phyloP scores from a whole-genome alignment of 2,888 invertebrate genomes.

The Stomorhina lunata region DNA sequence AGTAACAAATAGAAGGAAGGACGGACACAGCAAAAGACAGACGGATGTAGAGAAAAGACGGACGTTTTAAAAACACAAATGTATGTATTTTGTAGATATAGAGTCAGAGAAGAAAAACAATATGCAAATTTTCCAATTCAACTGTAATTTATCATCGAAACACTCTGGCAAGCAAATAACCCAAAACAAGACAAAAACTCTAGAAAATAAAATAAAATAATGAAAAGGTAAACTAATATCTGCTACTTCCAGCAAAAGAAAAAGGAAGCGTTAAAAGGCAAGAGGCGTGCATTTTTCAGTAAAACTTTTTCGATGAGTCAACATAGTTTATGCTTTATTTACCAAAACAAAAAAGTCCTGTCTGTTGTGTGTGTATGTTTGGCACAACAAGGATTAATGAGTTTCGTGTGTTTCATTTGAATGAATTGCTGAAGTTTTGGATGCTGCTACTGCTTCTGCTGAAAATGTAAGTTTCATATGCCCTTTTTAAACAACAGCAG shows the following conservation, averaged over 20 bases:
- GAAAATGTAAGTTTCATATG: slow-evolving; percentile 19
- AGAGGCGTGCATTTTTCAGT: slow-evolving; percentile 19
- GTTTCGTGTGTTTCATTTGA: slow-evolving; percentile 72
- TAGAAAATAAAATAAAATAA: slow-evolving; percentile 9
- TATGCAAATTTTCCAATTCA: slow-evolving; percentile 66
- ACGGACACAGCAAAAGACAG: no score
- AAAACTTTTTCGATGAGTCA: slow-evolving; percentile 56
- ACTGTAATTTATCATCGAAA: slow-evolving; percentile 64
- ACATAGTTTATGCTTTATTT: slow-evolving; percentile 42
- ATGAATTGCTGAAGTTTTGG: slow-evolving; percentile 58
- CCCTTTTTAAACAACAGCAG: slow-evolving; percentile 25
- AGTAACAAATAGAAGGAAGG: slow-evolving; percentile 7
- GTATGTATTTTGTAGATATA: slow-evolving; percentile 2
- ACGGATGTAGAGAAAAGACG: not conserved
- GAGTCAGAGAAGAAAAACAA: no score
- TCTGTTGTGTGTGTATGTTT: not conserved
- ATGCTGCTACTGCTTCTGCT: slow-evolving; percentile 44
- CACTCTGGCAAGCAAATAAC: not conserved
- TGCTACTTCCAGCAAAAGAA: slow-evolving; percentile 15
- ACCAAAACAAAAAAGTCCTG: slow-evolving; percentile 49
- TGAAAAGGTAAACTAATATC: slow-evolving; percentile 57
- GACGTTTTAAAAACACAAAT: slow-evolving; percentile 36
- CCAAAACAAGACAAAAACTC: not conserved
- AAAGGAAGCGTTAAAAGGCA: not conserved
- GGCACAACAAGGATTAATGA: slow-evolving; percentile 74